Base-by-base conservation (phyloP, 2,113 vertebrate genomes). In the Taxidea taxus region DNA sequence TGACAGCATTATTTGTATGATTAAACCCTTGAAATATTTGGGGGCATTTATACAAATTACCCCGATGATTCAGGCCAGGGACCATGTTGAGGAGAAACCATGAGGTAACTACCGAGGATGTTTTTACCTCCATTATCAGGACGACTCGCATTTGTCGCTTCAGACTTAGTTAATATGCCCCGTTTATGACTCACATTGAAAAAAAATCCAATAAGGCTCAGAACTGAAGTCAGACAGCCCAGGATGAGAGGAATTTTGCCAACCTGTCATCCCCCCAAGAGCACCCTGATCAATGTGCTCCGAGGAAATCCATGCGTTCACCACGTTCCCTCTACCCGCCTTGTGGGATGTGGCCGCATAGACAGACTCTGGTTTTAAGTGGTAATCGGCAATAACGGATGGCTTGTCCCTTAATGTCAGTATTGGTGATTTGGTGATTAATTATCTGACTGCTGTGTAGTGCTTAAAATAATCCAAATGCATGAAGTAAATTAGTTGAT, bases 381-480 rank as follows among this genome's bases (percentile, higher is more conserved):
- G 88, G 98, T 98, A 98, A 98, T 98, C 98, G 98, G 98, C 97
- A 98, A 97, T 98, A 98, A 98, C 60, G 70, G 96, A 97, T 99
- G 98, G 97, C 98, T 99, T 98, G 98, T 98, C 98, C 98, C 98
- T 98, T 99, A 98, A 98, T 98, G 98, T 98, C 98, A 98, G 98
- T 98, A 98, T 98, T 98, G 98, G 98, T 98, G 98, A 99, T 98
- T 99, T 99, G 98, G 98, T 99, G 99, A 99, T 99, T 99, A 99
- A 99, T 99, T 99, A 99, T 99, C 98, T 99, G 98, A 98, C 98
- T 99, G 98, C 97, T 62, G 51, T 97, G 98, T 98, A 97, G 98
- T 98, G 96, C 98, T 99, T 98, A 99, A 98, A 99, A 99, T 98
- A 98, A 99, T 99, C 98, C 99, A 99, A 99, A 99, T 98, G 98